Conservation (phyloP, 2,797 vertebrate species). For the Poeciliopsis paucimaculata region DNA sequence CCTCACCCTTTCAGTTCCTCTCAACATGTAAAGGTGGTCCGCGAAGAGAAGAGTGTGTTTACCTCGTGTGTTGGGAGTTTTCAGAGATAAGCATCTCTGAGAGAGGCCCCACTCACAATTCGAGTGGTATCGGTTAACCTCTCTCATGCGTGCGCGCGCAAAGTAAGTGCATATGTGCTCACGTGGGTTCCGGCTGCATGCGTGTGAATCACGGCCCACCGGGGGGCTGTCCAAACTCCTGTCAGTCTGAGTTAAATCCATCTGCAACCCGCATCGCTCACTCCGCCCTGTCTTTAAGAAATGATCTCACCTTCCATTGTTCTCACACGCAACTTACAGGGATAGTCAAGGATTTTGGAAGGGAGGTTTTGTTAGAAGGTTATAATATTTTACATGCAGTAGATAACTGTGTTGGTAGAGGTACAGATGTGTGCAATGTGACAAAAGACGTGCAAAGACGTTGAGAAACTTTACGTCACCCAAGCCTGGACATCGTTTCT, state of each 20-base stretch:
- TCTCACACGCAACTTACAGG: constrained; percentile 8
- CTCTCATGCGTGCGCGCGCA: constrained; percentile 9
- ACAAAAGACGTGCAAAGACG: neutral
- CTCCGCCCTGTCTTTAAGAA: constrained; percentile 60
- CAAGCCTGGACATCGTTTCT: neutral
- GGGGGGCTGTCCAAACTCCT: constrained; percentile 31
- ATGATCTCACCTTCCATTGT: constrained; percentile 72
- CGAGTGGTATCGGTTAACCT: constrained; percentile 34
- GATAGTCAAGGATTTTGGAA: neutral
- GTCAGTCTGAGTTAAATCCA: constrained; percentile 64
- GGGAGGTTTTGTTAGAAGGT: neutral
- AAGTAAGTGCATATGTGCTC: neutral
- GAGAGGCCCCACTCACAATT: constrained; percentile 44
- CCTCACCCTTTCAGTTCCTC: constrained; percentile 29
- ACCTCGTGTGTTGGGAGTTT: constrained; percentile 40
- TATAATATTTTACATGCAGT: neutral
- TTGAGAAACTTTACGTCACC: neutral
- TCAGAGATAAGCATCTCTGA: constrained; percentile 61
- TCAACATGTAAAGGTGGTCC: constrained; percentile 25
- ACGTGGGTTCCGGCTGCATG: constrained; percentile 1
- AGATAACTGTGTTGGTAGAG: neutral
- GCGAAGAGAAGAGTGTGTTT: constrained; percentile 32
- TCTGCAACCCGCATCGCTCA: constrained; percentile 44
- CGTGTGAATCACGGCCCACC: constrained; percentile 22
- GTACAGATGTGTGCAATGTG: neutral